Conservation (phyloP, 2,797 vertebrate genomes). For the Meda fulgida region DNA sequence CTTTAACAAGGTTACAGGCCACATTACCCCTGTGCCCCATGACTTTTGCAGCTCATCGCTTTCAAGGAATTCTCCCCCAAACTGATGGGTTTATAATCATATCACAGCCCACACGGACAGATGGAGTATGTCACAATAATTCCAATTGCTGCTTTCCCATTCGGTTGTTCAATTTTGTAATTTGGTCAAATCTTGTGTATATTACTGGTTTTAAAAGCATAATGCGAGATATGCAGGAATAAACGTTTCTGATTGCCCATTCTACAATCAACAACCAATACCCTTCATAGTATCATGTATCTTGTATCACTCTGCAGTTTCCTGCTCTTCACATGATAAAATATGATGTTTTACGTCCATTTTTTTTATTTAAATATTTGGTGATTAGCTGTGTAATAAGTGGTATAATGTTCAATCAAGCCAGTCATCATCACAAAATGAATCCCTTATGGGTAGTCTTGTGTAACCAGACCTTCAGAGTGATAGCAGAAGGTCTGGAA, state of each 20-base stretch:
- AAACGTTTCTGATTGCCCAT: not conserved
- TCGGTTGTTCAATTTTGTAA: not conserved
- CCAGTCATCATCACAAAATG: not conserved
- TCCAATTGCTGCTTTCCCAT: not conserved
- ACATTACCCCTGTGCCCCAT: slow-evolving; percentile 36
- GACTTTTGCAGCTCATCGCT: slow-evolving; percentile 31
- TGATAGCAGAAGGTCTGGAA: not conserved
- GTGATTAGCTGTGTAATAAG: not conserved
- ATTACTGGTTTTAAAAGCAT: not conserved
- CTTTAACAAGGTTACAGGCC: slow-evolving; percentile 61
- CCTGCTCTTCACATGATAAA: not conserved
- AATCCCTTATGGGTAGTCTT: not conserved
- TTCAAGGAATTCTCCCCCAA: slow-evolving; percentile 45
- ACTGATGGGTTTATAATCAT: slow-evolving; percentile 40
- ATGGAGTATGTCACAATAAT: not conserved
- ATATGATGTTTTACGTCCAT: too few species aligned
- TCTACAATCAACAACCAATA: not conserved
- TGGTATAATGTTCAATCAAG: not conserved
- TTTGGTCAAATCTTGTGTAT: not conserved
- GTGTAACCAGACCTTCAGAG: not conserved
- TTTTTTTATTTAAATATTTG: not conserved
- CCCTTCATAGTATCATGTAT: not conserved
- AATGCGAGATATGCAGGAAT: not conserved
- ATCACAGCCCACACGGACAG: slow-evolving; percentile 17
- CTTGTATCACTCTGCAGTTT: not conserved